Percentiles rank a stretch among this genome's conserved stretches.
These are phyloP conservation scores for Thecophora atra DNA, from an alignment of 2,888 invertebrate species.

Conservation along the genomic window DNA sequence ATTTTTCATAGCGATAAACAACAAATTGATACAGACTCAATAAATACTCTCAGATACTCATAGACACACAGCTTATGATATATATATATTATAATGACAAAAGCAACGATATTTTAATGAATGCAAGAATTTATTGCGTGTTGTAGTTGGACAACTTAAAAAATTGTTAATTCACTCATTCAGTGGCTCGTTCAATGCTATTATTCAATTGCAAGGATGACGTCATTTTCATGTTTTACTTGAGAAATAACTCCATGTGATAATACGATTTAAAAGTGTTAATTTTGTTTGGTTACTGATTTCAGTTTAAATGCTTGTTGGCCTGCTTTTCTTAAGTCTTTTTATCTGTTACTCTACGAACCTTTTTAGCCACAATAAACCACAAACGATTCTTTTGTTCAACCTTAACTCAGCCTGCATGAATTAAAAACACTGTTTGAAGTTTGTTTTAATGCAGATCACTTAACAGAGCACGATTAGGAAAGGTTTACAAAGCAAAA, in stretches of 20 bases:
- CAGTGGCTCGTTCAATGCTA: background rate
- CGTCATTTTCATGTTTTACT: constrained; percentile 10
- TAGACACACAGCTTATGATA: too few species aligned
- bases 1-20: too few species aligned
- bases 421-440: too few species aligned
- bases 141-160: background rate
- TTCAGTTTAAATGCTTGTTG: background rate
- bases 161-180: background rate
- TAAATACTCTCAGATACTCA: too few species aligned
- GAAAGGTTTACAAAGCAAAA: too few species aligned
- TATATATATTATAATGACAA: too few species aligned
- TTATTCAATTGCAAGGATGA: background rate
- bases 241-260: background rate
- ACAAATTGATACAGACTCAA: too few species aligned
- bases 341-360: background rate
- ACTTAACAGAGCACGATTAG: background rate
- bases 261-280: background rate
- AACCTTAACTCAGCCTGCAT: too few species aligned
- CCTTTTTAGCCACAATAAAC: background rate
- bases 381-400: too few species aligned
- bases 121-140: constrained; percentile 15
- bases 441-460: background rate
- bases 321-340: background rate
- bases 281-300: background rate
- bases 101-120: constrained; percentile 2